These are phyloP conservation scores for Harpagifer antarcticus DNA, from an alignment of 2,797 vertebrate genomes.

Conservation along the genomic window DNA sequence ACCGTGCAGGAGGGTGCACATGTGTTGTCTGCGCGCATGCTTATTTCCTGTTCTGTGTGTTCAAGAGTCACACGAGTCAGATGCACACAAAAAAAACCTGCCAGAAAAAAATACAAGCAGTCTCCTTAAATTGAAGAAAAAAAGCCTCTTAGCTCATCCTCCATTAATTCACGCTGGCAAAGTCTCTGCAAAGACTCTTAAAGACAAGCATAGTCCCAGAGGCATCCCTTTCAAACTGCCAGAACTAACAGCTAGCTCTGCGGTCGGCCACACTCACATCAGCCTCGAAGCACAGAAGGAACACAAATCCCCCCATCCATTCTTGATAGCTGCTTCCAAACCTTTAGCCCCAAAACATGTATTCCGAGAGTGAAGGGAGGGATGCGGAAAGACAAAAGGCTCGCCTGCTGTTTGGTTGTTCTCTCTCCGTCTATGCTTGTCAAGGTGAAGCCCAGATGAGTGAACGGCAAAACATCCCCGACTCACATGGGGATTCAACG, in stretches of 20 bases:
- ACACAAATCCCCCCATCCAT: constrained; percentile 78
- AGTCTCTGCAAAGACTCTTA: constrained; percentile 80
- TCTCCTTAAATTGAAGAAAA: constrained; percentile 66
- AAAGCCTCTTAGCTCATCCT: constrained; percentile 70
- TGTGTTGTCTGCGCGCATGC: constrained; percentile 15
- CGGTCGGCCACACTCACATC: constrained; percentile 69
- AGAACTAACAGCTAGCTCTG: constrained; percentile 75
- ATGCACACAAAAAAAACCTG: constrained; percentile 37
- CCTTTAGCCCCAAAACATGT: constrained; percentile 78
- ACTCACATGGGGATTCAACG: constrained; percentile 69
- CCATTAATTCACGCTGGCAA: constrained; percentile 80
- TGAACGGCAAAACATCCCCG: constrained; percentile 71
- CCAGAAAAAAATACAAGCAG: constrained; percentile 71
- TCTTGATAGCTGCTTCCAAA: constrained; percentile 70
- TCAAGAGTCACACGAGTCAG: constrained; percentile 26
- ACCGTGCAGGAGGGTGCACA: constrained; percentile 12
- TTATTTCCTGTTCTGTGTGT: constrained; percentile 24
- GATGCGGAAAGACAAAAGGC: constrained; percentile 39
- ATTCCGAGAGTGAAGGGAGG: constrained; percentile 51
- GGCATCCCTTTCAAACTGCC: constrained; percentile 76
- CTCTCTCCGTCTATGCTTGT: constrained; percentile 40
- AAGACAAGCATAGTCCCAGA: constrained; percentile 76
- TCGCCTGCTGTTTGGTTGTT: constrained; percentile 40
- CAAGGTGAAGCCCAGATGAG: constrained; percentile 71
- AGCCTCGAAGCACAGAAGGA: constrained; percentile 59